A percentile compares a stretch with the other conserved stretches of the same genome.
Conservation (phyloP, 2,888 invertebrate genomes). For the Oegoconia quadripuncta region DNA sequence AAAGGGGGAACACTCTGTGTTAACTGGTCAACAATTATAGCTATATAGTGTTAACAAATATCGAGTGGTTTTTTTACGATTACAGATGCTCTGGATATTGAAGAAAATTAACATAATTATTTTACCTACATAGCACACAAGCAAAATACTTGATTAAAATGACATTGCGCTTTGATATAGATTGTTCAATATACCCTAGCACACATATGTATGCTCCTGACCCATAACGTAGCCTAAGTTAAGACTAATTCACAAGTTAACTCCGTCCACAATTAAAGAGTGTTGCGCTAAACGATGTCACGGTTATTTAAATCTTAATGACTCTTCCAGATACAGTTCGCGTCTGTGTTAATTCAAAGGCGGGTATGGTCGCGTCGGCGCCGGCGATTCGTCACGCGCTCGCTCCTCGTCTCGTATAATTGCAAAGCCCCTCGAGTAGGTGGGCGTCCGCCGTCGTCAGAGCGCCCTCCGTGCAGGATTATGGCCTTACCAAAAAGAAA, state of each 20-base stretch:
- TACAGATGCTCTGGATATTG: no score
- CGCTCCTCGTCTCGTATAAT: conserved; percentile 37
- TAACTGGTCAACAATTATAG: no score
- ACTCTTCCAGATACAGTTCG: conserved; percentile 30
- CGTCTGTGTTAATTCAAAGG: conserved; percentile 33
- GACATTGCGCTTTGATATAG: no score
- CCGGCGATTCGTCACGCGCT: conserved; percentile 49
- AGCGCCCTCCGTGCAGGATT: conserved; percentile 28
- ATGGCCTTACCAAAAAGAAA: conserved; percentile 22
- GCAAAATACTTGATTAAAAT: no score
- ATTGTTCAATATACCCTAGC: no score
- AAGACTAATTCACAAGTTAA: neutral
- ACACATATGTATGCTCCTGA: neutral
- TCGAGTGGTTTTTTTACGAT: no score
- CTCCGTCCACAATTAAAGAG: conserved; percentile 1
- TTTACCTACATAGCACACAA: no score
- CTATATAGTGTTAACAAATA: no score
- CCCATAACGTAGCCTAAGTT: neutral
- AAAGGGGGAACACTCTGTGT: no score
- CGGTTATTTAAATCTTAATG: conserved; percentile 15
- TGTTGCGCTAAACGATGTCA: conserved; percentile 21
- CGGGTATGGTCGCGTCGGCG: conserved; percentile 44
- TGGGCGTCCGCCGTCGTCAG: no score
- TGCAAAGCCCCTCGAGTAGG: conserved; percentile 31
- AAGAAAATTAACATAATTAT: no score